Evolutionary conservation across 1,140 invertebrate species (phyloP), one percentile per base, ranked within the genome.

Genomic region (Zaprionus camerounensis): DNA sequence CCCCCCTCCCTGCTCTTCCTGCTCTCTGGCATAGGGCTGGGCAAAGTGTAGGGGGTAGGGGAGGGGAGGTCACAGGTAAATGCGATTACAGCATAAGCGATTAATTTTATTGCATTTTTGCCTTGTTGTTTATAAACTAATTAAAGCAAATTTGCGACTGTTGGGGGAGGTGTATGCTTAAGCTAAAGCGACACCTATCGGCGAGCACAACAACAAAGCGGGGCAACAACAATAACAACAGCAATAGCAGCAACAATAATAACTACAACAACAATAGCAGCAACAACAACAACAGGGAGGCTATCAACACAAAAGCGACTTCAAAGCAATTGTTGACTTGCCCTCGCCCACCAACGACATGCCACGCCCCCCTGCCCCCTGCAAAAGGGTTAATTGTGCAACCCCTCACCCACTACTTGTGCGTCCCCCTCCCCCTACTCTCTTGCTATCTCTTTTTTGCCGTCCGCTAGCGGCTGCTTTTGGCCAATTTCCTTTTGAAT

Each of bases 61-160:
- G 20, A 15, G 22, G 1, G 12, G 22, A 36, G 53, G 55, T 13
- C 9, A 28, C 22, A 44, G 64, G 56, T 82, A 81, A 87, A 88
- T 84, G 68, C 84, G 85, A 88, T 87, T 87, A 87, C 81, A 55
- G 78, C 81, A 87, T 87, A 88, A 88, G 71, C 78, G 85, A 90
- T 88, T 90, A 81, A 81, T 76, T 88, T 84, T 81, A 90, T 81
- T 81, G 75, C 78, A 84, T 78, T 78, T 78, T 75, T 63, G 56
- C 62, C n/a, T 71, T 78, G 73, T 75, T 82, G 56, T 72, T 36
- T 44, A 61, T 84, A 84, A 90, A 84, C 85, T 81, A 90, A 88
- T 81, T 90, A 84, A 88, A 90, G 84, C 74, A 49, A 44, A 71
- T 68, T 76, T 77, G 44, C 78, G 57, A 66, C 66, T 76, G 74